Evolutionary conservation across 2,113 vertebrate species (phyloP), one percentile per base, ranked within the genome.

Genomic region (Plecturocebus donacophilus): DNA sequence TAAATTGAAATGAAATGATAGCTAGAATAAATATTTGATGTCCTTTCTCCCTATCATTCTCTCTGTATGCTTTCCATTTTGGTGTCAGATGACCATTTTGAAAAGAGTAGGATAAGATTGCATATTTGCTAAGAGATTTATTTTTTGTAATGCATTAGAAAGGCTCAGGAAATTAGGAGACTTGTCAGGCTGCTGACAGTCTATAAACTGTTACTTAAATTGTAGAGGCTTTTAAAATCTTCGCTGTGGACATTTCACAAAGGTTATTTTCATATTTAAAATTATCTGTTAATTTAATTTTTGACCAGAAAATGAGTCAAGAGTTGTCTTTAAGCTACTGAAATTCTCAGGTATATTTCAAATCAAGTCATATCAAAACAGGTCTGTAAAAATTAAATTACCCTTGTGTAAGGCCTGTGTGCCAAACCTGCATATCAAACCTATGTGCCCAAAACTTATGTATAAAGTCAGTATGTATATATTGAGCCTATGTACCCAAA

Each of bases 21-120:
- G n/a, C 32, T 9, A n/a, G 3, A 30, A 56, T 94, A 94, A 97
- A 95, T 97, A 97, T 97, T 90, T 96, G 91, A 92, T 97, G 45
- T 68, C 42, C 83, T 93, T 86, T 73, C 25, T 27, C 42, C 54
- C 82, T 91, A 16, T 95, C 91, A 58, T 94, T 94, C 88, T 75
- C 49, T 93, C 11, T 19, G 20, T 97, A 40, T 87, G 42, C 27
- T 96, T 76, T 84, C 38, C 47, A 82, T 82, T 75, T 87, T 85
- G 25, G 52, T 86, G 49, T 77, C 40, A 96, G 56, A 75, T 92
- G 85, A 71, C 85, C 73, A 95, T 61, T 96, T 45, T 80, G 94
- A 91, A 94, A 92, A 77, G 45, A 81, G 5, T 40, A 79, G 38
- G 4, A n/a, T 88, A n/a, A 73, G 35, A 92, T 89, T 95, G 75